Evolutionary conservation across 1,140 invertebrate genomes (phyloP).

Genomic region (Atta texana): DNA sequence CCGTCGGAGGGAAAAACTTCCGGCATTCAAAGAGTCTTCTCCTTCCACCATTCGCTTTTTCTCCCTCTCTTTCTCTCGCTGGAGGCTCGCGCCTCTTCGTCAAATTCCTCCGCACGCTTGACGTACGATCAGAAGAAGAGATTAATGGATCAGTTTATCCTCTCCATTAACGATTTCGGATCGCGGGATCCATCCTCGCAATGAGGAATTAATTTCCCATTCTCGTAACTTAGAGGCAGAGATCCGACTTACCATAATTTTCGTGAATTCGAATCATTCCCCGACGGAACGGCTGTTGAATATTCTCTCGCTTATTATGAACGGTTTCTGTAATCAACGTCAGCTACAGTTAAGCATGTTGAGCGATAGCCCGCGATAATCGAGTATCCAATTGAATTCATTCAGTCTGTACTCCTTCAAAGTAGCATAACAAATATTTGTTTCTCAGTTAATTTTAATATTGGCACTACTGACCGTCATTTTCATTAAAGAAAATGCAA

Average conservation of each 20-base stretch:
- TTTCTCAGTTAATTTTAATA: conserved; percentile 4
- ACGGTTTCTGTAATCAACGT: conserved; percentile 75
- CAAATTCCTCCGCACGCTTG: neutral
- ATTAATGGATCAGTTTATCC: conserved; percentile 66
- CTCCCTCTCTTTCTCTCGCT: neutral
- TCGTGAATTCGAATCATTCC: conserved; percentile 70
- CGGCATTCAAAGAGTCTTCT: conserved; percentile 10
- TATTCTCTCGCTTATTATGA: conserved; percentile 74
- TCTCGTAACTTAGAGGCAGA: conserved; percentile 20
- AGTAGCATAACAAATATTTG: neutral
- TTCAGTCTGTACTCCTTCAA: neutral
- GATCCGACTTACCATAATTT: conserved; percentile 75
- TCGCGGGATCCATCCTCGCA: conserved; percentile 46
- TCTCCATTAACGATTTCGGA: conserved; percentile 65
- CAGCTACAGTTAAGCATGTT: conserved; percentile 46
- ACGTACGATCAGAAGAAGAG: conserved; percentile 49
- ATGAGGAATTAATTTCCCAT: conserved; percentile 74
- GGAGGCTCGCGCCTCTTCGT: neutral
- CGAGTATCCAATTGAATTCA: conserved; percentile 68
- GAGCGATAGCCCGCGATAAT: conserved; percentile 42
- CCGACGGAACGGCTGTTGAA: conserved; percentile 67
- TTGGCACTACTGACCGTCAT: neutral
- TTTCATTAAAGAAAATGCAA: neutral
- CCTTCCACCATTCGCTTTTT: neutral
- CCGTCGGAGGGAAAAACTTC: conserved; percentile 21